phyloP scores from a whole-genome alignment of 2,113 vertebrate genomes.

The Castor canadensis region DNA sequence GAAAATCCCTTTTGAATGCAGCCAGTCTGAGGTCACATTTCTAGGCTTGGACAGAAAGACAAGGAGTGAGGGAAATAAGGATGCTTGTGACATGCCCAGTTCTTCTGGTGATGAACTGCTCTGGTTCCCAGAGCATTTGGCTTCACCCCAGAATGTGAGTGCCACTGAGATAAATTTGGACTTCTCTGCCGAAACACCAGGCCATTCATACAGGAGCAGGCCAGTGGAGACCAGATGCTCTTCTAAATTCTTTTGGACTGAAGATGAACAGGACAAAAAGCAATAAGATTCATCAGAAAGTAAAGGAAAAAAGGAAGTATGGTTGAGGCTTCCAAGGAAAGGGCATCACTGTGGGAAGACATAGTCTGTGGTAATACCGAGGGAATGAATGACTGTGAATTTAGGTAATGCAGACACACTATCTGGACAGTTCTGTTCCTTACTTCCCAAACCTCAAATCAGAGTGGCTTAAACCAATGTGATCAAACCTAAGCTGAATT shows the following conservation, averaged over 20 bases:
- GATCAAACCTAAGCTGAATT: background rate
- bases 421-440: background rate
- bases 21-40: constrained; percentile 85
- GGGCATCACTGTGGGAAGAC: background rate
- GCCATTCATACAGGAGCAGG: constrained; percentile 68
- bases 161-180: background rate
- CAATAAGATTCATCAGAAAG: constrained; percentile 36
- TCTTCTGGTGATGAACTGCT: background rate
- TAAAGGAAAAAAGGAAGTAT: constrained; percentile 15
- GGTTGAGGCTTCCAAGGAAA: background rate
- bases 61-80: background rate
- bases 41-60: constrained; percentile 57
- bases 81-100: background rate
- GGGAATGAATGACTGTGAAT: background rate
- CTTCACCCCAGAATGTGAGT: background rate
- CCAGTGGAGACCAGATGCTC: constrained; percentile 78
- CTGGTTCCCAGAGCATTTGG: background rate
- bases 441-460: background rate
- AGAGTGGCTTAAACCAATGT: background rate
- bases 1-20: constrained; percentile 75
- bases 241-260: background rate
- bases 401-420: background rate
- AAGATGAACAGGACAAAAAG: constrained; percentile 75
- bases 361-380: background rate
- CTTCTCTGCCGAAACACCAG: background rate